Conservation (phyloP, 2,113 vertebrate species). For the Phalacrocorax brasilianus region DNA sequence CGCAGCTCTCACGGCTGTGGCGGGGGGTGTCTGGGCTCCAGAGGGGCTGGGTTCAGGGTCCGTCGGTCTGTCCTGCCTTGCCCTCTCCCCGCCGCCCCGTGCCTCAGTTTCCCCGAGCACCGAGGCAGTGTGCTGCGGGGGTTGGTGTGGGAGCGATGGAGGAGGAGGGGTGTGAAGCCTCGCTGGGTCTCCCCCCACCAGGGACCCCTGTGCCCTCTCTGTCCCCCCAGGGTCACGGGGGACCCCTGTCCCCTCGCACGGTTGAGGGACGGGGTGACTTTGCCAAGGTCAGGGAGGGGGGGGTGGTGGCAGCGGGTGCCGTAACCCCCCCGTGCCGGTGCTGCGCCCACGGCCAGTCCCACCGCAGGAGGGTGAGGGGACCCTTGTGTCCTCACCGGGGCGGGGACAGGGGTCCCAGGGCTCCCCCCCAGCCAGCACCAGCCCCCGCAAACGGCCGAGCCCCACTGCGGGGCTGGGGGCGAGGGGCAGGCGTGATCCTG, state of each 20-base stretch:
- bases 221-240: neutral
- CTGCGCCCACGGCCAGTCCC: fast-evolving
- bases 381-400: neutral
- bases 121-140: neutral
- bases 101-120: neutral
- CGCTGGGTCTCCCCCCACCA: neutral
- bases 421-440: neutral
- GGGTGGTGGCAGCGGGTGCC: neutral
- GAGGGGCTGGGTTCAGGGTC: neutral
- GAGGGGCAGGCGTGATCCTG: neutral
- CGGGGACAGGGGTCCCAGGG: too few species aligned
- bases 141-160: neutral
- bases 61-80: neutral
- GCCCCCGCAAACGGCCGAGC: neutral
- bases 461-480: fast-evolving
- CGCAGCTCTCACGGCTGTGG: neutral
- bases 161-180: neutral
- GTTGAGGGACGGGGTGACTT: neutral
- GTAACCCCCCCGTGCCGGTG: fast-evolving
- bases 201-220: neutral
- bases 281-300: neutral
- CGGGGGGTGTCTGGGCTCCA: neutral
- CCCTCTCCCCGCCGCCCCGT: fast-evolving
- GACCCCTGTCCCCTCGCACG: fast-evolving
- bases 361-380: fast-evolving